Base-by-base conservation (phyloP, 2,113 vertebrate species). In the Amia ocellicauda region DNA sequence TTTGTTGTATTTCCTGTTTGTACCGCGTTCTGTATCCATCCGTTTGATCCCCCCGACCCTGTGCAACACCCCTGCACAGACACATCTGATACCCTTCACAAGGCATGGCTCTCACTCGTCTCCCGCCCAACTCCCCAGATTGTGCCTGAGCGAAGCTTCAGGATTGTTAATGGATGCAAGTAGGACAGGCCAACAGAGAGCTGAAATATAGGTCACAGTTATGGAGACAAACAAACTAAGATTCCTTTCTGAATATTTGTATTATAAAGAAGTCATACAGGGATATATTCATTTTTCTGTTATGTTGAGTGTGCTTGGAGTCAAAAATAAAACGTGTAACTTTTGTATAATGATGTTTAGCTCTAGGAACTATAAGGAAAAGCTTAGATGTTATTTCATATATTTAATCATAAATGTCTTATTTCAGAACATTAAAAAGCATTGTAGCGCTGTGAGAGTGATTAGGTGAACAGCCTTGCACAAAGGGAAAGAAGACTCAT, bases 131-230 rank as follows among this genome's bases (percentile, higher is more conserved):
- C 5, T 11, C 19, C 16, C 13, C n/a, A 41, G 19, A 40, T 36
- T 23, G 7, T 41, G 17, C 3, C 40, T 58, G 28, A 58, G n/a
- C 13, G 10, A 58, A 58, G 28, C 29, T n/a, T 28, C 2, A 36
- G 13, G 20, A 24, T 20, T 40, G 56, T 23, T 60, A 27, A 60
- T 45, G 26, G 60, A 7, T 19, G 10, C 17, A 62, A 62, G 27
- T 62, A 23, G 60, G 60, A 19, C 27, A 47, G 22, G 45, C 28
- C 60, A 36, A 51, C 60, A 17, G 47, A 62, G 60, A 47, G 5
- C 36, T 19, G 19, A 24, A 51, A 52, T 36, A 11, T 11, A 62
- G 60, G 60, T 22, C 60, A 62, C 42, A 47, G 58, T 28, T 47
- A 26, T 13, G 26, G 58, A 22, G 41, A n/a, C 20, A 41, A 29